phyloP scores from a whole-genome alignment of 1,140 invertebrate species.

The Bombus cullumanus region DNA sequence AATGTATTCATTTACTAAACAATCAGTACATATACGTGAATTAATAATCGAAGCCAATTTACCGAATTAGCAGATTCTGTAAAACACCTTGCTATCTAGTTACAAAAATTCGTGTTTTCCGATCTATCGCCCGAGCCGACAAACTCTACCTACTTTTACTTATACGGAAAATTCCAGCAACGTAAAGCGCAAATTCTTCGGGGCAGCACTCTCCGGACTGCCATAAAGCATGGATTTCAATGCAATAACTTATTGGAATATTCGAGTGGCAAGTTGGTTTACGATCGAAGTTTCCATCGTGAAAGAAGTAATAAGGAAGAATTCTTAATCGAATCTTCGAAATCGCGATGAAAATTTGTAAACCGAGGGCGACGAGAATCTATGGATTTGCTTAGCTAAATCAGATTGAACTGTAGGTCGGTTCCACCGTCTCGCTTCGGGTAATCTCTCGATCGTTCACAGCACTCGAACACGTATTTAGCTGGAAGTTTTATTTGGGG shows the following conservation, averaged over 20 bases:
- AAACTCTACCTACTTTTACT: no score
- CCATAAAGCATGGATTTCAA: not conserved
- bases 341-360: not conserved
- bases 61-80: no score
- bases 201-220: no score
- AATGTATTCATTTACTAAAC: not conserved
- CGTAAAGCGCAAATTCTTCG: no score
- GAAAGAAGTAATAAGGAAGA: not conserved
- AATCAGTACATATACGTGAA: no score
- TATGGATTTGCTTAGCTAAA: not conserved
- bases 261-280: not conserved
- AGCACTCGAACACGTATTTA: slow-evolving; percentile 5
- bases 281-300: not conserved
- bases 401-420: not conserved
- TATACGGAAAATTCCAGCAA: not conserved
- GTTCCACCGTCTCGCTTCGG: not conserved
- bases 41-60: no score
- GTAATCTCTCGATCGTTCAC: slow-evolving; percentile 11
- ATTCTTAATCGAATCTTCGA: not conserved
- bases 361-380: not conserved
- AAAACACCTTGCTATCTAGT: no score
- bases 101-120: no score
- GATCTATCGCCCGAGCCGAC: no score
- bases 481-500: slow-evolving; percentile 34
- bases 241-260: not conserved